Conservation (phyloP, 2,888 invertebrate genomes). For the Pseudococcus jackbeardsleyi region DNA sequence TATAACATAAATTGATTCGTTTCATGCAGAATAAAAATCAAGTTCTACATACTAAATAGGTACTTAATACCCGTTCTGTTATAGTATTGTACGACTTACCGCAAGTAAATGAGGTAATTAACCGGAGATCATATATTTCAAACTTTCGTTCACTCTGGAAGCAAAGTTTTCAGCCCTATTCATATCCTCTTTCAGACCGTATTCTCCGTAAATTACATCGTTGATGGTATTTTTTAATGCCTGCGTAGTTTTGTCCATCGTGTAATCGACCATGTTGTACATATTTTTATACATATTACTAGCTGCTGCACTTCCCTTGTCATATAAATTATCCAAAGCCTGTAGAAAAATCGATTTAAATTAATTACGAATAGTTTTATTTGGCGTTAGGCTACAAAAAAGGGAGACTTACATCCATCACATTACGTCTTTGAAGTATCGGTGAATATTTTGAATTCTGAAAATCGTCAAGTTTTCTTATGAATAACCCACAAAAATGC, state of each 20-base stretch:
- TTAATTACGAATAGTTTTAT: neutral
- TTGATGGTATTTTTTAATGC: neutral
- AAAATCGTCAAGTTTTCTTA: neutral
- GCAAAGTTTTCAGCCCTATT: neutral
- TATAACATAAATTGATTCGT: neutral
- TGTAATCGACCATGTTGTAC: slow-evolving; percentile 17
- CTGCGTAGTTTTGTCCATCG: neutral
- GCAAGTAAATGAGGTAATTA: neutral
- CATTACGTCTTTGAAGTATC: slow-evolving; percentile 13
- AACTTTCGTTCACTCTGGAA: neutral
- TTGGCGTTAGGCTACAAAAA: no score
- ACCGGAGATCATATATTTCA: neutral
- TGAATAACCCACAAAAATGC: neutral
- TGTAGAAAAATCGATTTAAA: neutral
- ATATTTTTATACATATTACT: neutral
- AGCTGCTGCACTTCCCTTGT: neutral
- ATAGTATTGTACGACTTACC: neutral
- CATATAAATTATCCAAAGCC: neutral
- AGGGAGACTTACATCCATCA: neutral
- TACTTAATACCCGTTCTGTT: no score
- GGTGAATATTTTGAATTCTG: neutral
- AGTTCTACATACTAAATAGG: no score
- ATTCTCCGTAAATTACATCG: neutral
- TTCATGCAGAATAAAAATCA: neutral
- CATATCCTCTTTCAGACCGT: neutral